Evolutionary conservation across 2,888 invertebrate genomes (phyloP).

Genomic region (Lasioglossum leucozonium): DNA sequence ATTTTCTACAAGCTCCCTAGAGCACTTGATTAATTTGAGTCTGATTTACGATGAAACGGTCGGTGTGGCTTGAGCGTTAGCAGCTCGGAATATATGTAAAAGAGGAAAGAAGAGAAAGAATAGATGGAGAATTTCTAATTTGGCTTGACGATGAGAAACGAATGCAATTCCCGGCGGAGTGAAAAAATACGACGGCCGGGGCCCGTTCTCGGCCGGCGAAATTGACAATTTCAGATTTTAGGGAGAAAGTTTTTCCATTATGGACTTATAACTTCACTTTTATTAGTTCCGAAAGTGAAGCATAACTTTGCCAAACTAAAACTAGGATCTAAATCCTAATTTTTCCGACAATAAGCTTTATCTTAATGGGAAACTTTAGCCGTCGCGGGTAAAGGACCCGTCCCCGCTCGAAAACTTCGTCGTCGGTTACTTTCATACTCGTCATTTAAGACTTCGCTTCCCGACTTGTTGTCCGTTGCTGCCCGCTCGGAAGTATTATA

Average conservation of each 20-base stretch:
- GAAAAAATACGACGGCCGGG: conserved; percentile 18
- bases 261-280: conserved; percentile 24
- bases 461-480: not conserved
- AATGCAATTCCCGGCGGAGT: not conserved
- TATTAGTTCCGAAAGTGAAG: conserved; percentile 32
- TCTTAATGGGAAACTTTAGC: conserved; percentile 34
- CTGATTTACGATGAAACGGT: not conserved
- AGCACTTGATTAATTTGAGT: not conserved
- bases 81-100: not conserved
- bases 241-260: conserved; percentile 34
- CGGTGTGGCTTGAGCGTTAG: not conserved
- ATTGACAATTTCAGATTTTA: conserved; percentile 25
- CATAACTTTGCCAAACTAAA: conserved; percentile 27
- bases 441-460: conserved; percentile 21
- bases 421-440: conserved; percentile 19
- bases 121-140: not conserved
- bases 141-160: not conserved
- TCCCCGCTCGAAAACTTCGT: conserved; percentile 19
- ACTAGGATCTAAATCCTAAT: conserved; percentile 46
- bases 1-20: not conserved
- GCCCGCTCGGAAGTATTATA: not conserved
- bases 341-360: conserved; percentile 41
- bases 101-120: not conserved
- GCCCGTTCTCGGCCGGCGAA: not conserved
- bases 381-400: not conserved